phyloP scores from a whole-genome alignment of 2,797 vertebrate genomes.

The Columba guinea region DNA sequence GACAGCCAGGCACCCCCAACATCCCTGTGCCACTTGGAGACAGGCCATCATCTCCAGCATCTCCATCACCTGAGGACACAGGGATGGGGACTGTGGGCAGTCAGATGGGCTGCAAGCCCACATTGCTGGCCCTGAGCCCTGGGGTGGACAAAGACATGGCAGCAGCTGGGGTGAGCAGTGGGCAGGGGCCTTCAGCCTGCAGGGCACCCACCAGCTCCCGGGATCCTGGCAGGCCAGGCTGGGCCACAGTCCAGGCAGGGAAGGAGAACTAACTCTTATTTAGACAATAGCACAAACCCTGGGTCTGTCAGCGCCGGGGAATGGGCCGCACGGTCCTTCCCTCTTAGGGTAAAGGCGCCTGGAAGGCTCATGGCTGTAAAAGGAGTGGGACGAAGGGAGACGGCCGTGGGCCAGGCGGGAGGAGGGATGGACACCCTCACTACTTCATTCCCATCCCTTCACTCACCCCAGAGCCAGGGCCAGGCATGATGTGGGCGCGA shows the following conservation, averaged over 20 bases:
- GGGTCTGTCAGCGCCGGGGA: background rate
- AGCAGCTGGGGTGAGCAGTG: background rate
- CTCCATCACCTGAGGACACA: background rate
- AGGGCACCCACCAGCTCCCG: background rate
- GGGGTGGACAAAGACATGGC: background rate
- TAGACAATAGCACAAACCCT: constrained; percentile 4
- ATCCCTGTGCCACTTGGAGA: background rate
- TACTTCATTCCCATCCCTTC: constrained; percentile 1
- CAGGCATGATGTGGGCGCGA: background rate
- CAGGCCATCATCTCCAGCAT: background rate
- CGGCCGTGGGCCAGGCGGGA: constrained; percentile 17
- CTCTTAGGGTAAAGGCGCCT: constrained; percentile 71
- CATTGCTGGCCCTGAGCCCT: accelerated
- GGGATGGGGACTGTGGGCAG: background rate
- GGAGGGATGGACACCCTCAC: background rate
- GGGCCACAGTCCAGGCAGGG: background rate
- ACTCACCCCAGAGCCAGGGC: background rate
- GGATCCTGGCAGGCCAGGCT: background rate
- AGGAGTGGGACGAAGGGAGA: constrained; percentile 40
- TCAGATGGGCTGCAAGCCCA: accelerated
- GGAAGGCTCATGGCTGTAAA: constrained; percentile 71
- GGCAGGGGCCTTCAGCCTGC: background rate
- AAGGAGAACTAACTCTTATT: constrained; percentile 43
- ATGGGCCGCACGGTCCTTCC: constrained; percentile 63
- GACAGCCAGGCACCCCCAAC: background rate